Evolutionary conservation across 2,888 invertebrate genomes (phyloP).

Genomic region (Andrena bucephala): DNA sequence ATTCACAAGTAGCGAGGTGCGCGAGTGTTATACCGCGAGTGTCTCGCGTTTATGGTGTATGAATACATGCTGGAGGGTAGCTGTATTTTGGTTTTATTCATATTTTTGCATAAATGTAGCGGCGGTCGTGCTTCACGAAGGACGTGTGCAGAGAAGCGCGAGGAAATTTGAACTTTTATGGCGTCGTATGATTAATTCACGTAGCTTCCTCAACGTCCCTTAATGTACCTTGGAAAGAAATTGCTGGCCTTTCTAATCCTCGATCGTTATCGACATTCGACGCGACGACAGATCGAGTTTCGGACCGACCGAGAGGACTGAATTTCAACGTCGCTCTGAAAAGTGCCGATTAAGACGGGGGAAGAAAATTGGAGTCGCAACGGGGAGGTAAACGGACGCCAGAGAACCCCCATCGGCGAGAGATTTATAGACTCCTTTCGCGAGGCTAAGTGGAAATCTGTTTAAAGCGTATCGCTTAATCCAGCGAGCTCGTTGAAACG

Average conservation of each 20-base stretch:
- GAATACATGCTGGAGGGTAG: neutral
- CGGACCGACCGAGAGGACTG: neutral
- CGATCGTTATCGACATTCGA: constrained; percentile 7
- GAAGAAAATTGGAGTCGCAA: constrained; percentile 42
- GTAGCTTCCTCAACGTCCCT: neutral
- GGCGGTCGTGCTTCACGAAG: neutral
- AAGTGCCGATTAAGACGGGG: constrained; percentile 31
- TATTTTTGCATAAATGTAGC: no score
- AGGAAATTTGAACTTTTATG: neutral
- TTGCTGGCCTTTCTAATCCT: neutral
- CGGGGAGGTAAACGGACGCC: constrained; percentile 35
- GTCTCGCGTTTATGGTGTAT: neutral
- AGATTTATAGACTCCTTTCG: constrained; percentile 36
- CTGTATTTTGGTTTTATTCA: neutral
- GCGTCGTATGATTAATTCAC: neutral
- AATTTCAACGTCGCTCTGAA: constrained; percentile 41
- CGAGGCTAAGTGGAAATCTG: constrained; percentile 5
- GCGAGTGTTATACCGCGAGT: neutral
- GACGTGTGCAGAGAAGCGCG: neutral
- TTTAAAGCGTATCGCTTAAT: constrained; percentile 36
- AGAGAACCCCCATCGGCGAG: constrained; percentile 2
- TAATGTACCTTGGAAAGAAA: neutral
- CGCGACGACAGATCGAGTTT: constrained; percentile 8
- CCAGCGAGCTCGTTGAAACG: neutral
- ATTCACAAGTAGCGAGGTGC: neutral